Conservation (phyloP, 2,797 vertebrate genomes). For the Sandelia bainsii region DNA sequence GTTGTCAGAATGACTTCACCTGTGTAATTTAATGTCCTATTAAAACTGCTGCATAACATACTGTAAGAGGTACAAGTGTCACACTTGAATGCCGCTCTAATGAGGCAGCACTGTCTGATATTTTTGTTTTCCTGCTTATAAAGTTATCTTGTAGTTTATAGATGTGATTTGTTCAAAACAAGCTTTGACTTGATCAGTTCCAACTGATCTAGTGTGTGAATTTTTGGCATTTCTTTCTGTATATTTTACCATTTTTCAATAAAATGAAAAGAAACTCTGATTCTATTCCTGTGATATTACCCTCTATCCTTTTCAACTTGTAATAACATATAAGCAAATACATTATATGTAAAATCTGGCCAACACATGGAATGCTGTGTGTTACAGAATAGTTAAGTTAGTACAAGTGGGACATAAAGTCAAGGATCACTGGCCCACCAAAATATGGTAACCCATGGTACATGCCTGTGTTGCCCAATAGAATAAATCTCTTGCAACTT, state of each 20-base stretch:
- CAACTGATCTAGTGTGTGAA: conserved; percentile 78
- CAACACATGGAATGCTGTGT: too few relatives aligned
- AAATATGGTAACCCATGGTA: background rate
- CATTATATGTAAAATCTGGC: too few relatives aligned
- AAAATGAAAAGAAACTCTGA: conserved; percentile 66
- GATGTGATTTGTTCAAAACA: conserved; percentile 73
- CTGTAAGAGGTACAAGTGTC: conserved; percentile 73
- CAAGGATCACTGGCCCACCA: too few relatives aligned
- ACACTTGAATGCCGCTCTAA: conserved; percentile 69
- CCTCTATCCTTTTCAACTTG: background rate
- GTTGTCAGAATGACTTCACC: conserved; percentile 70
- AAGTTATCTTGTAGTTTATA: conserved; percentile 60
- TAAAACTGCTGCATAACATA: conserved; percentile 73
- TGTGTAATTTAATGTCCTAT: conserved; percentile 71
- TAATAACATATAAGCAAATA: too few relatives aligned
- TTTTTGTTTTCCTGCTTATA: conserved; percentile 59
- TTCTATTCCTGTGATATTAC: conserved; percentile 12
- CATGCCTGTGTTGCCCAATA: background rate
- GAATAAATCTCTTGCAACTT: too few relatives aligned
- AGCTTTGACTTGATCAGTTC: conserved; percentile 71
- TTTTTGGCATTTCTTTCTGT: conserved; percentile 74
- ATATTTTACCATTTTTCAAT: conserved; percentile 84
- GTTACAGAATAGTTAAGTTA: background rate
- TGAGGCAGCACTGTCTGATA: conserved; percentile 56
- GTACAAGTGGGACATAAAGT: conserved; percentile 1